Conservation (phyloP, 2,797 vertebrate genomes). For the Sebastes cheni region DNA sequence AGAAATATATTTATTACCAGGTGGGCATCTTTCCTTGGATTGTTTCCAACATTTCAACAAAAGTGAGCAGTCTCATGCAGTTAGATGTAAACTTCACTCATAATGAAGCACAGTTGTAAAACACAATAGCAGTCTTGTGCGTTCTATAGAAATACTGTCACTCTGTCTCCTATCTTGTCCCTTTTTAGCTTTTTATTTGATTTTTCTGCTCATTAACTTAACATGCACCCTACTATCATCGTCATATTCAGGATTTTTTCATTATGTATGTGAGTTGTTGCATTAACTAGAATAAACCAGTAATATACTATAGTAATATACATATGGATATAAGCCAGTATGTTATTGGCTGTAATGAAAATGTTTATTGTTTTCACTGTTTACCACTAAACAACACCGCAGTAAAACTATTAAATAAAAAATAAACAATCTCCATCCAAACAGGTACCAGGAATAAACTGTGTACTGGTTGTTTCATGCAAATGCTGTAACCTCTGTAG, state of each 20-base stretch:
- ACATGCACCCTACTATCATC: not conserved
- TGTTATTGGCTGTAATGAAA: not conserved
- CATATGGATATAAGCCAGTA: not conserved
- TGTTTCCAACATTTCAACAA: not conserved
- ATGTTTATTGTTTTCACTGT: not conserved
- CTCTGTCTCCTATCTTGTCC: not conserved
- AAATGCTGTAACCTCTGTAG: not conserved
- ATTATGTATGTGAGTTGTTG: not conserved
- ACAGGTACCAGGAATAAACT: not conserved
- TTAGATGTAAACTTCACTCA: not conserved
- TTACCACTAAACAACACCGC: not conserved
- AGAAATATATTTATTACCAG: rapidly evolving
- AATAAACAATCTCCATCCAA: not conserved
- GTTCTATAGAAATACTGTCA: not conserved
- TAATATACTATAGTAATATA: not conserved
- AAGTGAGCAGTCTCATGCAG: no score
- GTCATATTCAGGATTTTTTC: not conserved
- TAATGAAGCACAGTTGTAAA: not conserved
- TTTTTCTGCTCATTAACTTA: not conserved
- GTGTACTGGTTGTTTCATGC: not conserved
- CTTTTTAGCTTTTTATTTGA: not conserved
- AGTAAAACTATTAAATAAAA: not conserved
- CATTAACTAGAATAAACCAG: not conserved
- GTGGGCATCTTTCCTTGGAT: not conserved
- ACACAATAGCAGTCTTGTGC: no score